Conservation (phyloP, 2,888 invertebrate genomes). For the Sceliomorpha sp. region DNA sequence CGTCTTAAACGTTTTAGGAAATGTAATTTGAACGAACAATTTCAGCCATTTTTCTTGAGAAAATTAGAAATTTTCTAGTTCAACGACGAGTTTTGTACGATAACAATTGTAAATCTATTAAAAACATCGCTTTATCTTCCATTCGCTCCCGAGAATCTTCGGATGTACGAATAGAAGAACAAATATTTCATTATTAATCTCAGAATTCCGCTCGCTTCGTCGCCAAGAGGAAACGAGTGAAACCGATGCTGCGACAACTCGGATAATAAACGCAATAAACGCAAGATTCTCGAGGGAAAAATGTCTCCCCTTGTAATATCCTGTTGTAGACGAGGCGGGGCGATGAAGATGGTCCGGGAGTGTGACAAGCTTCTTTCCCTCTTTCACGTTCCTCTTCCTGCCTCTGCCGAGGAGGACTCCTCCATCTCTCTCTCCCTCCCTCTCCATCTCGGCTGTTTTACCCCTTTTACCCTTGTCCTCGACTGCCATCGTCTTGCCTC, state of each 20-base stretch:
- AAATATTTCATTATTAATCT: constrained; percentile 45
- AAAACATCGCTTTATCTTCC: too few relatives aligned
- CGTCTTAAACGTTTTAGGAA: too few relatives aligned
- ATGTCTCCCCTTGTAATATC: constrained; percentile 50
- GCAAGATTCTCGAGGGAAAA: constrained; percentile 34
- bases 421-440: too few relatives aligned
- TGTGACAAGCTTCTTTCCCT: constrained; percentile 38
- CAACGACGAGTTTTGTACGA: too few relatives aligned
- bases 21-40: too few relatives aligned
- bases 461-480: constrained; percentile 15
- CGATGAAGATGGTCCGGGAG: constrained; percentile 33
- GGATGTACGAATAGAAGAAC: constrained; percentile 11
- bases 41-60: too few relatives aligned
- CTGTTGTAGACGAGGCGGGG: constrained; percentile 23
- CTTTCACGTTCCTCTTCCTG: too few relatives aligned
- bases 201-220: constrained; percentile 9
- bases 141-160: too few relatives aligned
- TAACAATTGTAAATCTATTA: too few relatives aligned
- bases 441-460: too few relatives aligned
- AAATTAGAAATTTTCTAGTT: too few relatives aligned
- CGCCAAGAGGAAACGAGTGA: constrained; percentile 31
- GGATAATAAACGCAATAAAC: constrained; percentile 55
- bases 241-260: constrained; percentile 39
- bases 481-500: constrained; percentile 3
- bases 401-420: too few relatives aligned